A percentile compares a stretch with the other conserved stretches of the same genome.
phyloP scores from a whole-genome alignment of 2,797 vertebrate species.

The Molossus molossus region DNA sequence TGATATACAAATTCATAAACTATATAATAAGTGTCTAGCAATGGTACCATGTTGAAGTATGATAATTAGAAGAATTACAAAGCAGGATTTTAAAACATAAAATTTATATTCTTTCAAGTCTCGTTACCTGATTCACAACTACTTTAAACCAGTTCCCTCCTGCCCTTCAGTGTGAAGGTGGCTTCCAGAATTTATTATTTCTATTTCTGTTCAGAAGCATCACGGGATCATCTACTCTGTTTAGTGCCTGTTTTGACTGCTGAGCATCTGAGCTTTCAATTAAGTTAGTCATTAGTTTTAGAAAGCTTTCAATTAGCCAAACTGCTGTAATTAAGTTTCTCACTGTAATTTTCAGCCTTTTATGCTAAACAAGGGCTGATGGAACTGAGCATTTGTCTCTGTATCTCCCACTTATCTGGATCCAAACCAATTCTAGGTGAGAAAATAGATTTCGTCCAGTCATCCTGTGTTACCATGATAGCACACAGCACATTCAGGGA shows the following conservation, averaged over 20 bases:
- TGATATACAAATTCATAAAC: neutral
- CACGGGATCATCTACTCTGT: neutral
- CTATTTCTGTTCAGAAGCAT: neutral
- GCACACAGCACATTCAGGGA: neutral
- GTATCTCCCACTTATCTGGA: neutral
- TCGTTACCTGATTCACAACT: neutral
- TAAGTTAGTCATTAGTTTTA: conserved; percentile 65
- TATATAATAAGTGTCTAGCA: neutral
- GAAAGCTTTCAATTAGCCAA: conserved; percentile 77
- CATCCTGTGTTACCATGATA: fast-evolving
- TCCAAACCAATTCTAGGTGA: neutral
- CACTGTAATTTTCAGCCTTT: conserved; percentile 66
- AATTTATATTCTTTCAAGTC: neutral
- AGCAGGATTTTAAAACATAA: conserved; percentile 7
- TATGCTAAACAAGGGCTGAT: conserved; percentile 59
- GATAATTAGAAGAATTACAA: neutral
- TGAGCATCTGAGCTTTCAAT: neutral
- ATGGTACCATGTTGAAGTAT: neutral
- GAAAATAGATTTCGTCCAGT: neutral
- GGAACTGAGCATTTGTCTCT: conserved; percentile 20
- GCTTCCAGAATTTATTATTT: neutral
- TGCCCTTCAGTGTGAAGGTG: neutral
- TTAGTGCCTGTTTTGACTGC: neutral
- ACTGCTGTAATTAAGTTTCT: conserved; percentile 76
- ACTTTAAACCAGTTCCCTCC: neutral